Evolutionary conservation across 1,140 invertebrate genomes (phyloP), one percentile per base, ranked within the genome.

Genomic region (Hermatobates lingyangjiaoensis): DNA sequence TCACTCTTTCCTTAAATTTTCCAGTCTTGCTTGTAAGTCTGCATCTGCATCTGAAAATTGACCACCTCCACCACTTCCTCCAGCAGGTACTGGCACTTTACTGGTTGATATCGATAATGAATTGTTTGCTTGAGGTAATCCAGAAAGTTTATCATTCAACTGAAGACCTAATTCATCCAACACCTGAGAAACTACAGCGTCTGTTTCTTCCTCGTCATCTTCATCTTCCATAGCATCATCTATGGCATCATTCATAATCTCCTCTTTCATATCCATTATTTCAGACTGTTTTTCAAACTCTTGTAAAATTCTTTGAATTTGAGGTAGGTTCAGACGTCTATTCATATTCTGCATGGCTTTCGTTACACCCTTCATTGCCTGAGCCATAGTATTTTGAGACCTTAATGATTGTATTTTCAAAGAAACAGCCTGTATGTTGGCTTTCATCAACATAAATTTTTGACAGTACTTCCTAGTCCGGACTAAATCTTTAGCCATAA

Each of bases 241-340:
- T 61, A 98, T 98, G 5, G 90, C 94, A 70, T 99, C 96, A 68
- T 93, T 95, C 82, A 99, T 98, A 76, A 99, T 94, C 71, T 99
- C 96, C 70, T 99, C 95, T 64, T 99, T 99, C 94, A 99, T 98
- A 65, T 98, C 95, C 95, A 99, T 99, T 53, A 99, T 97, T 71
- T 98, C 94, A 0, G 91, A 93, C 64, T 99, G 95, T 62, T 96
- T 97, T 68, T 99, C 95, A 75, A 99, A 99, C 64, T 99, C 95
- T 74, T 91, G 85, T 63, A 98, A 79, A 60, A 99, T 99, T 65
- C 90, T 93, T 67, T 98, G 94, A 63, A 99, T 98, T 73, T 99
- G 92, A 23, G 96, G 95, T 62, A 99, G 73, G 72, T 98, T 98
- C 59, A 99, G 65, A 72, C 98, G 84, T 40, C 74, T 83, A 68